A percentile compares a stretch with the other conserved stretches of the same genome.
Conservation (phyloP, 2,797 vertebrate species). For the Sciurus vulgaris region DNA sequence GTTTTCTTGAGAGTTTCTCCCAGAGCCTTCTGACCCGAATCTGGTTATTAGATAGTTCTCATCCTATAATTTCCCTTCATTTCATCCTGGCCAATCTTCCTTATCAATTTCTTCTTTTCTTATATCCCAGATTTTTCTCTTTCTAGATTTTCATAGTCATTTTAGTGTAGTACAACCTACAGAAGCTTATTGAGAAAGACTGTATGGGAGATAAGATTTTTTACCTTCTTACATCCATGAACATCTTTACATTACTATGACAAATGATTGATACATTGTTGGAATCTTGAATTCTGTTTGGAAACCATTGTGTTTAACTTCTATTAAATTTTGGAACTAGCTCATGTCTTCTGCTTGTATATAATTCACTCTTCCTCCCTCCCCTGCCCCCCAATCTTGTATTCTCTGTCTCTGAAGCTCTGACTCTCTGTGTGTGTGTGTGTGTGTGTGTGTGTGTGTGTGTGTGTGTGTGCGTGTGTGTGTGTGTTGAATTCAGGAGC, state of each 20-base stretch:
- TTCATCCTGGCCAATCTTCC: background rate
- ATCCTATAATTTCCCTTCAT: background rate
- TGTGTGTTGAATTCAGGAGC: too few relatives aligned
- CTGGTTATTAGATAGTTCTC: background rate
- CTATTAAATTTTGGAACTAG: slow-evolving; percentile 33
- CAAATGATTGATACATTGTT: slow-evolving; percentile 19
- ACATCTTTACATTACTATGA: background rate
- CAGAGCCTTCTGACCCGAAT: background rate
- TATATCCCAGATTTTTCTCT: background rate
- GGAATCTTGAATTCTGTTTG: background rate
- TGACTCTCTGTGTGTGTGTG: too few relatives aligned
- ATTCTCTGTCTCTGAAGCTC: background rate
- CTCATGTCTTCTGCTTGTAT: background rate
- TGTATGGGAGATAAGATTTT: background rate
- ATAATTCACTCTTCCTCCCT: background rate
- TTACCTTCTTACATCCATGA: slow-evolving; percentile 12
- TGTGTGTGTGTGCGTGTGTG: too few relatives aligned
- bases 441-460: too few relatives aligned
- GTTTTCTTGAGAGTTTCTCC: slow-evolving; percentile 8
- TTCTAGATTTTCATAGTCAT: background rate
- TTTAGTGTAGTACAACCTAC: slow-evolving; percentile 12
- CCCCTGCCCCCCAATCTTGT: background rate
- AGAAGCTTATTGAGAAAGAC: background rate
- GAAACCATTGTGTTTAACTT: slow-evolving; percentile 25
- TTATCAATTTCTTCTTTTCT: background rate